Base-by-base conservation (phyloP, 2,888 invertebrate species). In the Dastarcus helophoroides region DNA sequence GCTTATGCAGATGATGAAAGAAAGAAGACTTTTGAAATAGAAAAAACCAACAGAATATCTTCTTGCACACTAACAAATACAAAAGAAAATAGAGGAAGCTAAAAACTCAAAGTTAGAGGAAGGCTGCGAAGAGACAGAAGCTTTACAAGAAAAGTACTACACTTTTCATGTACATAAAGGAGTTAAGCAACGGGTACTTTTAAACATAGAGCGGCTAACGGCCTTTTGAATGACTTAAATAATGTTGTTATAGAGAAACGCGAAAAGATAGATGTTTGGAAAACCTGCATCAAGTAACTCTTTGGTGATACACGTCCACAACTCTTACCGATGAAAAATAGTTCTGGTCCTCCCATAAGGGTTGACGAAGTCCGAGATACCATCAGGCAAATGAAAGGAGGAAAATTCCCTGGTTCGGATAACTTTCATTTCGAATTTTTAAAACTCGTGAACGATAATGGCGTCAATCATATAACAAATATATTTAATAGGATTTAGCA, bases 61-160 rank as follows among this genome's bases (percentile, higher is more conserved):
- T 9, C n/a, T 13, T 11, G 16, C 14, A 14, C 32, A 32, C 17
- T 26, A 15, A 26, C 31, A 19, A 3, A 28, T 33, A 17, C 30
- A 36, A 10, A 38, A 21, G 19, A 26, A 22, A 25, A 37, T 31
- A 14, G 34, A 22, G 17, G 28, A 29, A 15, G 39, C 35, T 15
- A 33, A 35, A 27, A 25, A 35, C 12, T 31, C 16, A 13, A 37
- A 31, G 30, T 15, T 28, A 9, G 13, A 27, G 26, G 26, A 36
- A 11, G 24, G 38, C 30, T 41, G 39, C 21, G 10, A 14, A 26
- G 39, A 41, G 27, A 35, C 40, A 21, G 37, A 41, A 30, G 24
- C 11, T n/a, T 22, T 33, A 8, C 22, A 36, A 30, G 22, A 10
- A 15, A 36, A 22, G 24, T 22, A 40, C 27, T 36, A 37, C 23